Percentiles rank a stretch among this genome's conserved stretches.
phyloP scores from a whole-genome alignment of 2,113 vertebrate species.

The Coturnix japonica region DNA sequence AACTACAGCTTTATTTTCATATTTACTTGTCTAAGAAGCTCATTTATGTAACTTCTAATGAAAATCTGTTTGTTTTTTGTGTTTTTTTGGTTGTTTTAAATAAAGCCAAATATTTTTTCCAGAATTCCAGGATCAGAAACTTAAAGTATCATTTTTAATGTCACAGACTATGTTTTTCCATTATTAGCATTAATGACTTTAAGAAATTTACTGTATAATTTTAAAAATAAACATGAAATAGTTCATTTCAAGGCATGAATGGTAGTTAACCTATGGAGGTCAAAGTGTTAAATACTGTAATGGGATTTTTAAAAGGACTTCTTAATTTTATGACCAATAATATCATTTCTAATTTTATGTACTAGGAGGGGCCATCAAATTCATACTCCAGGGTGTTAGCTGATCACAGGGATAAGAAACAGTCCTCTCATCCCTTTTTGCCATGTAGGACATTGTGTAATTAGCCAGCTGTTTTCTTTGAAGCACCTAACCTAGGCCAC shows the following conservation, averaged over 20 bases:
- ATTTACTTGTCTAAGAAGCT: not conserved
- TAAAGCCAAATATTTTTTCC: not conserved
- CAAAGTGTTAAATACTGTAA: constrained; percentile 45
- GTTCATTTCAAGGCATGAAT: not conserved
- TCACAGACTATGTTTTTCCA: not conserved
- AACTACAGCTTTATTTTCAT: not conserved
- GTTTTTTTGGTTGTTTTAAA: not conserved
- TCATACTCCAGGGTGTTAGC: constrained; percentile 4
- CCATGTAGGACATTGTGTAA: not conserved
- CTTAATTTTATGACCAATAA: constrained; percentile 46
- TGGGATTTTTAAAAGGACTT: constrained; percentile 33
- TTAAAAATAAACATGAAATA: constrained; percentile 24
- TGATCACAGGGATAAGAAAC: constrained; percentile 37
- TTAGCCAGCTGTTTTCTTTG: constrained; percentile 51
- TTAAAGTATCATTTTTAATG: not conserved
- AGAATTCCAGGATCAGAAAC: not conserved
- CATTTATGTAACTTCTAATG: not conserved
- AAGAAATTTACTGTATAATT: constrained; percentile 6
- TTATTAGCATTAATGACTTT: not conserved
- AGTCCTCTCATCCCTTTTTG: constrained; percentile 13
- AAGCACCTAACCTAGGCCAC: not conserved
- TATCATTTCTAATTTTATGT: constrained; percentile 19
- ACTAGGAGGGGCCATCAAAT: constrained; percentile 28
- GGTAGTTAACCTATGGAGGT: constrained; percentile 11
- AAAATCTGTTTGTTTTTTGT: not conserved